Evolutionary conservation across 2,888 invertebrate species (phyloP).

Genomic region (Reticulitermes lucifugus): DNA sequence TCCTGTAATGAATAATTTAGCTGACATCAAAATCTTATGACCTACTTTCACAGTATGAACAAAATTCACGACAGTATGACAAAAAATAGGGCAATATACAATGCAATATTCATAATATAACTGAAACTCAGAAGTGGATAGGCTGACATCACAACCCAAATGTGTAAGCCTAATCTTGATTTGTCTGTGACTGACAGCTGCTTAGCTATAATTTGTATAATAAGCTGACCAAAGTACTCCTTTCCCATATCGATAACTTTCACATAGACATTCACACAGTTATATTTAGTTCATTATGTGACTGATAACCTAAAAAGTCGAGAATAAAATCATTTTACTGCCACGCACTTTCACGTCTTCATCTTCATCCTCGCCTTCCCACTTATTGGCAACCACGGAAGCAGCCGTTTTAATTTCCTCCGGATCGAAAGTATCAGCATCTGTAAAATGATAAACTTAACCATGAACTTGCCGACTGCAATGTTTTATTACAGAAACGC

Average conservation of each 20-base stretch:
- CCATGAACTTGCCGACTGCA: slow-evolving; percentile 6
- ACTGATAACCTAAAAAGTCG: neutral
- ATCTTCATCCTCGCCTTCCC: slow-evolving; percentile 91
- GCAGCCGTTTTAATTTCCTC: slow-evolving; percentile 72
- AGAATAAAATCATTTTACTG: slow-evolving; percentile 6
- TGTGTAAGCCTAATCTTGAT: neutral
- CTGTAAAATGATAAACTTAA: slow-evolving; percentile 65
- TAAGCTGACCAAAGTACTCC: neutral
- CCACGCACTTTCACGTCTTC: slow-evolving; percentile 82
- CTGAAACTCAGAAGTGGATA: neutral
- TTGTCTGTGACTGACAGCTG: neutral
- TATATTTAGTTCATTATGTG: neutral
- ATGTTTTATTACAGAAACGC: neutral
- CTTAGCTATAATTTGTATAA: neutral
- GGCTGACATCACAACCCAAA: neutral
- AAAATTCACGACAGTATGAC: neutral
- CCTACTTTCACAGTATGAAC: neutral
- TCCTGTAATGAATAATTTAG: slow-evolving; percentile 72
- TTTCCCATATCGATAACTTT: neutral
- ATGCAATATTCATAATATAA: neutral
- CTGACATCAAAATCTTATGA: neutral
- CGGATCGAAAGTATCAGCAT: slow-evolving; percentile 79
- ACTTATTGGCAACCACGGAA: slow-evolving; percentile 73
- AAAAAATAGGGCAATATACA: neutral
- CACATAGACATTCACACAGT: neutral